Evolutionary conservation across 2,113 vertebrate species (phyloP), one percentile per base, ranked within the genome.

Genomic region (Ciconia maguari): DNA sequence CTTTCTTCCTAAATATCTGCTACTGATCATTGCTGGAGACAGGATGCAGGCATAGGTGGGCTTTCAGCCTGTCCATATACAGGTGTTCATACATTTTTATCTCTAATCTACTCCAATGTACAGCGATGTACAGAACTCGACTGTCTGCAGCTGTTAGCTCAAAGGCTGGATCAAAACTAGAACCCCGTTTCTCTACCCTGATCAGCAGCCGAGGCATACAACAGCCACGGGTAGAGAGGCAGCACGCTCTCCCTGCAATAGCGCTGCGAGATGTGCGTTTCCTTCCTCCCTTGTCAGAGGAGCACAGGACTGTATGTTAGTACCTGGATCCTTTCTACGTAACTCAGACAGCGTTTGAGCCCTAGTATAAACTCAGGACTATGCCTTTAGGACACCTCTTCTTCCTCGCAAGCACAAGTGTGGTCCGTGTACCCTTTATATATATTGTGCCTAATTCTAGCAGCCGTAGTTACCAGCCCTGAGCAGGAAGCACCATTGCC

Each of bases 191-290:
- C 49, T 61, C 30, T 19, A 3, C n/a, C 64, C 29, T 0, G 0
- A 5, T 26, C 1, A 29, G 55, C 22, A n/a, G 19, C 26, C 0
- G 1, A 62, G 24, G 29, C 26, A 7, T 2, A 8, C 7, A 18
- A 5, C 24, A 24, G 36, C 20, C 48, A 6, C 3, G 1, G 54
- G 34, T 3, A 21, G 52, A 34, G 32, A 38, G 38, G 58, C 36
- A 65, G 48, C 1, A 5, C 3, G 6, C 5, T 44, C 15, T 18
- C 30, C 65, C 32, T 0, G 4, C 4, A 1, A 1, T 1, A 32
- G 15, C 1, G 1, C 58, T 30, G 22, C 0, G 0, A 10, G 30
- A 16, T 9, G 20, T 1, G 36, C 3, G 16, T 34, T 49, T 49
- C 76, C 51, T 46, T 55, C 61, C 55, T 49, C 19, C 46, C 14